These are phyloP conservation scores for Diplogasteroides magnus DNA, from an alignment of 1,140 invertebrate species.

Conservation along the genomic window DNA sequence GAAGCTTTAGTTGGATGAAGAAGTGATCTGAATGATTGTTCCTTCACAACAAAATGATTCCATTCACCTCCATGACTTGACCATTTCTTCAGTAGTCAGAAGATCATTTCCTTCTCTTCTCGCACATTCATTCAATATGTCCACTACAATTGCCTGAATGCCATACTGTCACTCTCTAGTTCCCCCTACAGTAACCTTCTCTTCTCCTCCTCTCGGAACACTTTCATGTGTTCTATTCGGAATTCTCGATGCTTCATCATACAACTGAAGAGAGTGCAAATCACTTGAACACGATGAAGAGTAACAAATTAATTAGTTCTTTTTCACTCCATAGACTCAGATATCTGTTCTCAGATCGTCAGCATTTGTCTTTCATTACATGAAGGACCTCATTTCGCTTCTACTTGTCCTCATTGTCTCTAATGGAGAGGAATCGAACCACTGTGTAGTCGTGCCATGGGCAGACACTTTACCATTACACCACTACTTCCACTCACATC, in stretches of 20 bases:
- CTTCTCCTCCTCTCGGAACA: constrained; percentile 38
- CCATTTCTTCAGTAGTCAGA: constrained; percentile 42
- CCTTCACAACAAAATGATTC: background rate
- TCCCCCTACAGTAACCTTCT: constrained; percentile 29
- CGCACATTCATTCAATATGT: background rate
- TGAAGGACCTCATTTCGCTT: no score
- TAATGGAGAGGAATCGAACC: no score
- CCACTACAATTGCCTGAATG: background rate
- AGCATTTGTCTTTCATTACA: no score
- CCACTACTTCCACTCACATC: constrained; percentile 8
- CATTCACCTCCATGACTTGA: constrained; percentile 34
- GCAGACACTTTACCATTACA: background rate
- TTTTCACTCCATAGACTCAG: no score
- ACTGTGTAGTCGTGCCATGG: no score
- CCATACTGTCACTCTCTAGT: no score
- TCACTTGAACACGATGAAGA: no score
- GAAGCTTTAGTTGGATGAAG: constrained; percentile 35
- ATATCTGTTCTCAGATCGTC: no score
- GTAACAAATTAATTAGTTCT: no score
- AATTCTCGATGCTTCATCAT: constrained; percentile 47
- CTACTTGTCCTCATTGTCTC: no score
- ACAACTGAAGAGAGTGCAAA: constrained; percentile 29
- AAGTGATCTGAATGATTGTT: constrained; percentile 22
- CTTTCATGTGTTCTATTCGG: constrained; percentile 55
- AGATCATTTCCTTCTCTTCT: constrained; percentile 27